Evolutionary conservation across 2,113 vertebrate species (phyloP).

Genomic region (Numida meleagris): DNA sequence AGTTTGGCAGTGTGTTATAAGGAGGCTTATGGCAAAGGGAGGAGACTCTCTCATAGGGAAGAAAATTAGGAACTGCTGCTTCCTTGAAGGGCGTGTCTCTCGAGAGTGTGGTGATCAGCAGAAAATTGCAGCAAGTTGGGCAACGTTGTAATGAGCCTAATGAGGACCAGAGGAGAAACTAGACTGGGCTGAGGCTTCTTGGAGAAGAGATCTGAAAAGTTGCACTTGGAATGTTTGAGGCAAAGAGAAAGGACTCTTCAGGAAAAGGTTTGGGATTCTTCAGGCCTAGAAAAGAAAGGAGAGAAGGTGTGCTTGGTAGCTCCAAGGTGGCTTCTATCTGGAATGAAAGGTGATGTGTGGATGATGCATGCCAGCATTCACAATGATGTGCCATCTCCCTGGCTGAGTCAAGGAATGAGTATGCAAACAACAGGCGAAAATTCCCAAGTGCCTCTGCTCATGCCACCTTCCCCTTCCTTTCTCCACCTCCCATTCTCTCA

Average conservation of each 20-base stretch:
- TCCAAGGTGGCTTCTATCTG: neutral
- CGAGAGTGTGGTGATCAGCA: conserved; percentile 38
- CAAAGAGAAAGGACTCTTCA: neutral
- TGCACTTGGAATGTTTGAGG: neutral
- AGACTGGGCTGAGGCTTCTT: neutral
- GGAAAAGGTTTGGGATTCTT: neutral
- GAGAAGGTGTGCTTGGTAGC: neutral
- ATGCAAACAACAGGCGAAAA: neutral
- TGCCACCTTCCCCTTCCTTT: neutral
- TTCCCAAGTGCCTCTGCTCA: neutral
- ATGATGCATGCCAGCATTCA: neutral
- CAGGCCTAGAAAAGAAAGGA: neutral
- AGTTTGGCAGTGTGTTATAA: neutral
- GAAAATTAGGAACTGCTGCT: conserved; percentile 51
- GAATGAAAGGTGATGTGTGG: neutral
- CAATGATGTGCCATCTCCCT: neutral
- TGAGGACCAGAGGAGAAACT: conserved; percentile 21
- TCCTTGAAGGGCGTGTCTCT: conserved; percentile 55
- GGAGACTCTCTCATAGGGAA: neutral
- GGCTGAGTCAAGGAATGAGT: conserved; percentile 32
- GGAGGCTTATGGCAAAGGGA: conserved; percentile 33
- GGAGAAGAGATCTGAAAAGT: neutral
- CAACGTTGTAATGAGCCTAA: conserved; percentile 52
- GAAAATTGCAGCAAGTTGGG: conserved; percentile 44
- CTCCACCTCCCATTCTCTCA: neutral